A percentile compares a stretch with the other conserved stretches of the same genome.
These are phyloP conservation scores for Probaryconus sp. DNA, from an alignment of 1,140 invertebrate genomes.

Conservation along the genomic window DNA sequence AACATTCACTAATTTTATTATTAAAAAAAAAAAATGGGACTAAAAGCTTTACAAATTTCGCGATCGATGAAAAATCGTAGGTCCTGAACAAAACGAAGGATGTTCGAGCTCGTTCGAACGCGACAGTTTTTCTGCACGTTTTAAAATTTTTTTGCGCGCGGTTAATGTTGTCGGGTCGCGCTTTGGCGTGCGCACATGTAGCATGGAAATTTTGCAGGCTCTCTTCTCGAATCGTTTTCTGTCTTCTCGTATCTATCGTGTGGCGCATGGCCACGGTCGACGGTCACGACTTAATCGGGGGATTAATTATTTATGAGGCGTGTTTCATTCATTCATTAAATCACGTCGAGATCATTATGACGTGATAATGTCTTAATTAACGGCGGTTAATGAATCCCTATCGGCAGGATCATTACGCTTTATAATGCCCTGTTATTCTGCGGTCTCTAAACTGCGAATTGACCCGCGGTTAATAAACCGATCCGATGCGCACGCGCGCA, in stretches of 20 bases:
- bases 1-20: too few relatives aligned
- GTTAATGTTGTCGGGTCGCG: too few relatives aligned
- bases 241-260: conserved; percentile 51
- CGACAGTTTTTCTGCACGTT: too few relatives aligned
- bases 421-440: conserved; percentile 66
- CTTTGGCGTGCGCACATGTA: conserved; percentile 25
- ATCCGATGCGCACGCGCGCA: conserved; percentile 69
- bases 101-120: too few relatives aligned
- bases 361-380: conserved; percentile 80
- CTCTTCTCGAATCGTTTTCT: conserved; percentile 44
- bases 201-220: conserved; percentile 54
- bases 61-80: too few relatives aligned
- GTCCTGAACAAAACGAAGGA: too few relatives aligned
- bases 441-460: conserved; percentile 73
- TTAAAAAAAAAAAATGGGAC: too few relatives aligned
- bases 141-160: too few relatives aligned
- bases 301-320: conserved; percentile 79
- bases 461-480: conserved; percentile 74
- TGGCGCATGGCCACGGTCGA: conserved; percentile 65
- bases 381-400: conserved; percentile 77
- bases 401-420: conserved; percentile 72
- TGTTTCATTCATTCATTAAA: conserved; percentile 79
- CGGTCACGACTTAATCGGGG: conserved; percentile 75
- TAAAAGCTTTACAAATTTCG: too few relatives aligned
- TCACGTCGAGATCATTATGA: conserved; percentile 77